Evolutionary conservation across 1,140 invertebrate species (phyloP), one percentile per base, ranked within the genome.

Genomic region (Eueides isabella): DNA sequence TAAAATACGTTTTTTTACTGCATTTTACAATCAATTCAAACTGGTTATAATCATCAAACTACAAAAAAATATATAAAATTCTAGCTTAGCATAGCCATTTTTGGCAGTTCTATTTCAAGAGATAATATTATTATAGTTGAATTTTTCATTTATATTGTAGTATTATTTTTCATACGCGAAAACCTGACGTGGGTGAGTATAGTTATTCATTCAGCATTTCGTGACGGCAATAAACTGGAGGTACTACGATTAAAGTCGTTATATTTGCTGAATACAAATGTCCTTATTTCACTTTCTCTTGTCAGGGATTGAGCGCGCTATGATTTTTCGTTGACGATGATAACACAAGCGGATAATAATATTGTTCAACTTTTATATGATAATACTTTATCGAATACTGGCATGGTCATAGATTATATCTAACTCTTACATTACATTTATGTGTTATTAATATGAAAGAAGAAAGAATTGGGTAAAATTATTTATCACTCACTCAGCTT

Each of bases 191-290:
- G 41, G 2, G n/a, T 6, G 41, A 14, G n/a, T 44, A 0, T 12
- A 55, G 14, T 35, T 61, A 69, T 62, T 69, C 48, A 62, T 48
- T 19, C 55, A 35, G 67, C 9, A 23, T 68, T 68, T 68, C 55
- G 67, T 69, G 55, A 69, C 55, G 30, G 48, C 67, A 19, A 70
- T 61, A 70, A 70, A 63, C 31, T 41, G 68, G 33, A 70, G 61
- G 68, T 62, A 61, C 23, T 61, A 16, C 48, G 30, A 69, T 61
- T 69, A 61, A 61, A 38, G 29, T 61, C 55, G 67, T 61, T 55
- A 61, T 69, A 29, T 61, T 69, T 61, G 28, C 38, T n/a, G 30
- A 31, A 69, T 69, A 61, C 48, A 26, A 61, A 35, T 69, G 48
- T 35, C 61, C 61, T 63, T 63, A 31, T 63, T 63, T 63, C 29